Evolutionary conservation across 2,113 vertebrate species (phyloP), one percentile per base, ranked within the genome.

Genomic region (Castor canadensis): DNA sequence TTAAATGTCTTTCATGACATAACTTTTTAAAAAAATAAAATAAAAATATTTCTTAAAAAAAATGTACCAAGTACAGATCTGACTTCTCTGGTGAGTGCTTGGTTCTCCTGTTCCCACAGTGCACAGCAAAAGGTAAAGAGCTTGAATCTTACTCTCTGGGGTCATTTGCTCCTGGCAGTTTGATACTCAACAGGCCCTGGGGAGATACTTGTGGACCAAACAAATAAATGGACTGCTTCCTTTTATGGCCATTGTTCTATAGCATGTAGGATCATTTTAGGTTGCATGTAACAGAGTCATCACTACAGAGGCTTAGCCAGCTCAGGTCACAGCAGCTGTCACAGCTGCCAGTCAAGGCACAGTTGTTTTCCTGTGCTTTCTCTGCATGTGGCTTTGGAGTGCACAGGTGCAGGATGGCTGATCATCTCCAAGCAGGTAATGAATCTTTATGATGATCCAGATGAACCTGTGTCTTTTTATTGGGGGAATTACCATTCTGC

Each of bases 331-430:
- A 67, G 40, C 1, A 19, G 15, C 10, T 9, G 12, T 2, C 0
- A 4, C 1, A 0, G 47, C 17, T 4, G 40, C 38, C n/a, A 7
- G 22, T 3, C 1, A 28, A 15, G 28, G 62, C 76, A 16, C 35
- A 52, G 13, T 28, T 82, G 6, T 40, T 62, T 79, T 32, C 1
- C 30, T 64, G 12, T 32, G 12, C 35, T 69, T 6, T 71, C 54
- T 82, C 56, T 62, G 69, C 22, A 15, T 0, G 38, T 49, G 8
- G 66, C 43, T 77, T 67, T 56, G 49, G 35, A 75, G 38, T 3
- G 30, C 32, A 72, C 3, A 38, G 13, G 32, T 67, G 49, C 49
- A 72, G 2, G 54, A 77, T 40, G 26, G 5, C 28, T 64, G 38
- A 38, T 11, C 40, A 85, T 19, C 16, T 52, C 35, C 15, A 58